Evolutionary conservation across 2,113 vertebrate genomes (phyloP), one percentile per base, ranked within the genome.

Genomic region (Muntiacus reevesi): DNA sequence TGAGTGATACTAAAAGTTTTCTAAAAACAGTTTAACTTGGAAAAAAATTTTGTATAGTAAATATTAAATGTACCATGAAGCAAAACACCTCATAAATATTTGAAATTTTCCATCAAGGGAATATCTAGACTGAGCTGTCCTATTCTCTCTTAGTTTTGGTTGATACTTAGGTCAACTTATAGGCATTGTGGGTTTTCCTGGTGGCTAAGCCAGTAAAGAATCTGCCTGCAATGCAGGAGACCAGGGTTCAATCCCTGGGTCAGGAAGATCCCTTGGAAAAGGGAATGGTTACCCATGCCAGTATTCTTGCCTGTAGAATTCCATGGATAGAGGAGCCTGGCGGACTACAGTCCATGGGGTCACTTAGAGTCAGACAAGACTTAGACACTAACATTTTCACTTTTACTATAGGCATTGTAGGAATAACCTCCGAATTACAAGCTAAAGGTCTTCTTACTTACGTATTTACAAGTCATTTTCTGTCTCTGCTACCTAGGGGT

Each of bases 61-160:
- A 86, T 89, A 79, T 23, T 52, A 85, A 92, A 96, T 60, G 11
- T 71, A 79, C 19, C 43, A 71, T 6, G 54, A 89, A 81, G 78
- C 85, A 76, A 62, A 92, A 62, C 23, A 71, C 74, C n/a, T 90
- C 25, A 47, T 81, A 93, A 81, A 92, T 93, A 90, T 64, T 95
- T 92, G 60, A 93, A 33, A 67, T 52, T 78, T 87, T 67, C n/a
- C 33, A 82, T 71, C 10, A 92, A 82, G 40, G 40, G 13, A 78
- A 5, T 52, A 79, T 71, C 21, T 82, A 87, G 12, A 85, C 6
- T 36, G 36, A 92, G 8, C 19, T 92, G 36, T 84, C 23, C 30
- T 23, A 8, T 96, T 67, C 50, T 17, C 6, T 87, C n/a, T 89
- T 47, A 86, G 47, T 86, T 95, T 83, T 95, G 33, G 25, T 78